Evolutionary conservation across 2,797 vertebrate species (phyloP), one percentile per base, ranked within the genome.

Genomic region (Geotrypetes seraphini): DNA sequence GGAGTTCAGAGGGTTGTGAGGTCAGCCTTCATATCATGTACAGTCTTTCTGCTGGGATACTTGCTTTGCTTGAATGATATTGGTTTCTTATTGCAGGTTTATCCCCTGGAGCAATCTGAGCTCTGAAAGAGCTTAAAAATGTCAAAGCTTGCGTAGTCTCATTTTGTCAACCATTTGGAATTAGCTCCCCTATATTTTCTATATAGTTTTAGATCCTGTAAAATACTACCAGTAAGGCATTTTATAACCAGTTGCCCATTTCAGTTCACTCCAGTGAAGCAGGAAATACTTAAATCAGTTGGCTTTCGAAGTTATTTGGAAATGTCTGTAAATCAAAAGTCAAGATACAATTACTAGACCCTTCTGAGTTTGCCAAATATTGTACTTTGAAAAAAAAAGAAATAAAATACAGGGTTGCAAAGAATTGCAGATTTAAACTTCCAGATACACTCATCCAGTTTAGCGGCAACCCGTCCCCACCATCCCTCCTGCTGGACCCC

Each of bases 161-260:
- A 21, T 28, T 41, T 23, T 50, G 13, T 10, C 44, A 10, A 22
- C 58, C 43, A 36, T 16, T 16, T 30, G 16, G 19, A 48, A 53
- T 6, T 24, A 6, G 39, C 50, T 38, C 0, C 3, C 7, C 12
- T 16, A 25, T 2, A n/a, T 53, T 34, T 53, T 44, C 8, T 40
- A 6, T 24, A 16, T 15, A 22, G n/a, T 6, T n/a, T 36, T 48
- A 5, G 43, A 57, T 63, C 25, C 3, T 5, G 8, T 42, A 2
- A 5, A n/a, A n/a, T n/a, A n/a, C n/a, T n/a, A n/a, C n/a, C n/a
- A n/a, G 16, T 25, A 20, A 50, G 11, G 3, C 19, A 31, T 39
- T 26, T 5, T 4, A 2, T 1, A 50, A 25, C 11, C 18, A 25
- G 3, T n/a, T n/a, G n/a, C n/a, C n/a, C n/a, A n/a, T n/a, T n/a